A percentile compares a stretch with the other conserved stretches of the same genome.
These are phyloP conservation scores for Phaethornis superciliosus DNA, from an alignment of 2,113 vertebrate genomes.

Conservation along the genomic window DNA sequence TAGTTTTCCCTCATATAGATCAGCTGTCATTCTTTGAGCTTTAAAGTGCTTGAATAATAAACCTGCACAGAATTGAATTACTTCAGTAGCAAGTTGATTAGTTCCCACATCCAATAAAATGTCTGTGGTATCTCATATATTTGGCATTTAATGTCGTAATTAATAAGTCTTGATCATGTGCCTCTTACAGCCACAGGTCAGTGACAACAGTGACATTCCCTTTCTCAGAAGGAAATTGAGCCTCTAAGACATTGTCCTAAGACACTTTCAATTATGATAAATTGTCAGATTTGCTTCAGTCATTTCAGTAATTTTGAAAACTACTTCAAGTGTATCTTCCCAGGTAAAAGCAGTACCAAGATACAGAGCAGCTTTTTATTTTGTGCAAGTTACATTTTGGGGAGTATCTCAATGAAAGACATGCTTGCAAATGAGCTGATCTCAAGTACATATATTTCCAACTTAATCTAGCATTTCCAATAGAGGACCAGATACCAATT, in stretches of 20 bases:
- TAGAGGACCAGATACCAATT: slow-evolving; percentile 4
- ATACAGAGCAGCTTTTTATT: not conserved
- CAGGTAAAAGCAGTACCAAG: not conserved
- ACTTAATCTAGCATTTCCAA: slow-evolving; percentile 45
- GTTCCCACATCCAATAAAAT: slow-evolving; percentile 60
- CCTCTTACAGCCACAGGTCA: slow-evolving; percentile 47
- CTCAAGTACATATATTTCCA: slow-evolving; percentile 1
- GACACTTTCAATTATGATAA: slow-evolving; percentile 64
- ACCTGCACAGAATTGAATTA: slow-evolving; percentile 57
- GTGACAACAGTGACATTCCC: slow-evolving; percentile 63
- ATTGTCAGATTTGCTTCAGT: slow-evolving; percentile 62
- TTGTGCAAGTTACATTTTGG: not conserved
- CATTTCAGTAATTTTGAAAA: slow-evolving; percentile 57
- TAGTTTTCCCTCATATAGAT: slow-evolving; percentile 56
- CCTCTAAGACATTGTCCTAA: slow-evolving; percentile 60
- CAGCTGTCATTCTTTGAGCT: slow-evolving; percentile 53
- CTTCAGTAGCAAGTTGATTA: slow-evolving; percentile 61
- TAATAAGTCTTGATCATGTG: slow-evolving; percentile 59
- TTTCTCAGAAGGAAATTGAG: slow-evolving; percentile 61
- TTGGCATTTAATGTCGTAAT: slow-evolving; percentile 68
- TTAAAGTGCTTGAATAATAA: slow-evolving; percentile 65
- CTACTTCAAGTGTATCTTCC: slow-evolving; percentile 13
- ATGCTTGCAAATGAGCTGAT: slow-evolving; percentile 1
- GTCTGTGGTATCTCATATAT: slow-evolving; percentile 38
- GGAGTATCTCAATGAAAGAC: slow-evolving; percentile 5